A percentile compares a stretch with the other conserved stretches of the same genome.
Conservation (phyloP, 2,113 vertebrate genomes). For the Otis tarda region DNA sequence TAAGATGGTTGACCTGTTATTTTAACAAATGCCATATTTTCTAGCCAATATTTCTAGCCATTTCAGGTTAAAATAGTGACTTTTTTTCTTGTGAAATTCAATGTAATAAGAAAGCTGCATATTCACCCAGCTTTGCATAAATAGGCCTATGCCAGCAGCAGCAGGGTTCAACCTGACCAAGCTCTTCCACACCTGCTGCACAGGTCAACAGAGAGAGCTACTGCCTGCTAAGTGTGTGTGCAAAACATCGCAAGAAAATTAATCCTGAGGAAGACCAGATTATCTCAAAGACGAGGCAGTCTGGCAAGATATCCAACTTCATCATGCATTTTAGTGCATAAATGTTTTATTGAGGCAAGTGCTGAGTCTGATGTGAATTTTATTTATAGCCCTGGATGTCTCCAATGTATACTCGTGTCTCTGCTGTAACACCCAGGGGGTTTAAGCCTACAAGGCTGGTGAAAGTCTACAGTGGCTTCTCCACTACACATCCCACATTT, state of each 20-base stretch:
- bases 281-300: conserved; percentile 15
- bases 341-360: conserved; percentile 57
- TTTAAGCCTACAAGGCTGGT: background rate
- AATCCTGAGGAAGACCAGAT: conserved; percentile 13
- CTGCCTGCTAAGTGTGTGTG: background rate
- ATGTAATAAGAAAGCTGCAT: background rate
- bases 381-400: conserved; percentile 53
- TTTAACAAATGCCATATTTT: background rate
- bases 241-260: background rate
- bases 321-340: conserved; percentile 45
- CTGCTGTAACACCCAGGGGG: background rate
- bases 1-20: background rate
- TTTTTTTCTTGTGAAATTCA: background rate
- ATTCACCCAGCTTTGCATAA: background rate
- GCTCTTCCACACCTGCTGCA: background rate
- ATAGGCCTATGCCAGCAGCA: background rate
- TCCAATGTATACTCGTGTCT: background rate
- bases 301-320: conserved; percentile 49
- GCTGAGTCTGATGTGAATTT: conserved; percentile 46
- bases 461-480: background rate
- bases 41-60: background rate
- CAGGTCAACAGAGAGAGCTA: background rate
- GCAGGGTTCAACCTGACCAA: background rate
- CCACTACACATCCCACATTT: background rate
- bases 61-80: background rate